Conservation (phyloP, 2,113 vertebrate genomes). For the Phalacrocorax brasilianus region DNA sequence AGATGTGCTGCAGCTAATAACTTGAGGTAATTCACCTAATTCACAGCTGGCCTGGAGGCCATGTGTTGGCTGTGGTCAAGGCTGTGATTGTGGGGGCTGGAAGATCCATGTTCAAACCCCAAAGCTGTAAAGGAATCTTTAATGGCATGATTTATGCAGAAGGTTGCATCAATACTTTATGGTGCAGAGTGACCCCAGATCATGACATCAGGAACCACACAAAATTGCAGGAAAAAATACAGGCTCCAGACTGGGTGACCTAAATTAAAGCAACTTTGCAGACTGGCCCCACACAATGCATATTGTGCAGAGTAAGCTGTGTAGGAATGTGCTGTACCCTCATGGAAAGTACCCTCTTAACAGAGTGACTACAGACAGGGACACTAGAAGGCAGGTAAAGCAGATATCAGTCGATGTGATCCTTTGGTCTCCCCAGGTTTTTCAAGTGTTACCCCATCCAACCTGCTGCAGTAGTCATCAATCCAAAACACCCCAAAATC, state of each 20-base stretch:
- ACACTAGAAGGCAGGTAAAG: background rate
- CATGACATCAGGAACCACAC: background rate
- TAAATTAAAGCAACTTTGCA: background rate
- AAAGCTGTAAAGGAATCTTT: background rate
- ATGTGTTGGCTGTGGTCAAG: too few relatives aligned
- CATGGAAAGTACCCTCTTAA: background rate
- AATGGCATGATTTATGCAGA: background rate
- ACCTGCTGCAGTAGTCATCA: background rate
- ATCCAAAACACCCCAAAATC: background rate
- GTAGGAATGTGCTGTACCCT: background rate
- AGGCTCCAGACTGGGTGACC: background rate
- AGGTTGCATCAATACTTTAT: background rate
- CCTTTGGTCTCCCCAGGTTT: background rate
- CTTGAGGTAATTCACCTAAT: constrained; percentile 47
- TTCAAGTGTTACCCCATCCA: background rate
- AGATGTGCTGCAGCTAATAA: background rate
- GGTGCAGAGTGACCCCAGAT: background rate
- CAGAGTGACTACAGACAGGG: background rate
- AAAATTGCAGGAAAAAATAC: background rate
- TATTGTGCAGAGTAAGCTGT: background rate
- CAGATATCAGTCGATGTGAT: background rate
- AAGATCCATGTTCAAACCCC: background rate
- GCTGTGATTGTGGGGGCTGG: background rate
- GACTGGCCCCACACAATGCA: background rate
- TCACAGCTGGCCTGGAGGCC: background rate